Evolutionary conservation across 1,140 invertebrate species (phyloP).

Genomic region (Chelonus insularis): DNA sequence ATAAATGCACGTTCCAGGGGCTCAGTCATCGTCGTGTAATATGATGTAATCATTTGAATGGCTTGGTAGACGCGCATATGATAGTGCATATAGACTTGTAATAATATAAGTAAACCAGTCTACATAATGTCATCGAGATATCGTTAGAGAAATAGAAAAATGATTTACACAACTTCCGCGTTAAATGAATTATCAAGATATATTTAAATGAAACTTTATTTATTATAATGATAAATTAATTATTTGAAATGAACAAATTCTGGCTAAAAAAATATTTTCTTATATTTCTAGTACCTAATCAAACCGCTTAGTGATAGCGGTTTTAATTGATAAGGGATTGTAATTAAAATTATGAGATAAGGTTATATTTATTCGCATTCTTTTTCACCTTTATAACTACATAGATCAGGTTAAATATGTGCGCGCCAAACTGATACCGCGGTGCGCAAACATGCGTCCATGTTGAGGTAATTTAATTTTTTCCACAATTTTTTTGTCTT

Average conservation of each 20-base stretch:
- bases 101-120: not conserved
- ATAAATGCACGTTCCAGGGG: slow-evolving; percentile 10
- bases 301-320: not conserved
- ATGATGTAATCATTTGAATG: slow-evolving; percentile 16
- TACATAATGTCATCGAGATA: not conserved
- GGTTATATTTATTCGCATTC: not conserved
- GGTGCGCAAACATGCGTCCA: not conserved
- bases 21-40: slow-evolving; percentile 7
- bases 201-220: too few relatives aligned
- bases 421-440: not conserved
- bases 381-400: not conserved
- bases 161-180: not conserved
- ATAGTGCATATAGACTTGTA: not conserved
- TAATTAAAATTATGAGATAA: slow-evolving; percentile 3
- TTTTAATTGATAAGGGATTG: slow-evolving; percentile 5
- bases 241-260: too few relatives aligned
- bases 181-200: not conserved
- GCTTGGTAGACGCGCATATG: not conserved
- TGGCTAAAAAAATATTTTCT: too few relatives aligned
- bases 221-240: too few relatives aligned
- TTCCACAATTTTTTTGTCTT: not conserved
- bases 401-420: not conserved
- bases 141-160: not conserved
- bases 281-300: not conserved
- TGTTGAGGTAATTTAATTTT: not conserved